These are phyloP conservation scores for Pandion haliaetus DNA, from an alignment of 2,113 vertebrate species.

Conservation along the genomic window DNA sequence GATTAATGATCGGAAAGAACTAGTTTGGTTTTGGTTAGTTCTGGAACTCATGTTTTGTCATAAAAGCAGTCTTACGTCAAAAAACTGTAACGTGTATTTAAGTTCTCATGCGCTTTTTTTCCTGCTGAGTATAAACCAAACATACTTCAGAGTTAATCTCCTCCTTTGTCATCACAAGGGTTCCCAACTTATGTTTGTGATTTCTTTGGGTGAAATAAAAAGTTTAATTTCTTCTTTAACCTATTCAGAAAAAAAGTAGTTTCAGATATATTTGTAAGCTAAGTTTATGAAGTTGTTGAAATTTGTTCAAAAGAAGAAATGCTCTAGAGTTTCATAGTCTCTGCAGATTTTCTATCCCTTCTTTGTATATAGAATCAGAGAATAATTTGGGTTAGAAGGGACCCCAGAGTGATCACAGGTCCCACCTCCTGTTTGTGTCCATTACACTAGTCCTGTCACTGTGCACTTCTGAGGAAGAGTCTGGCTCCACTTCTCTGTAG, in stretches of 20 bases:
- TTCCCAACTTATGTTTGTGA: background rate
- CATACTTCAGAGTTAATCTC: background rate
- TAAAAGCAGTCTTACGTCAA: background rate
- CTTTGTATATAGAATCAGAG: background rate
- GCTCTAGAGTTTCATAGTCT: background rate
- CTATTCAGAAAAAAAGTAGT: background rate
- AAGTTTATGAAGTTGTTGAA: background rate
- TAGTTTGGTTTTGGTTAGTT: background rate
- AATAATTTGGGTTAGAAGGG: background rate
- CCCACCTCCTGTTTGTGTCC: background rate
- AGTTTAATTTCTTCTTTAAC: background rate
- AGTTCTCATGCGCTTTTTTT: background rate
- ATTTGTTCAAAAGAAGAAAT: background rate
- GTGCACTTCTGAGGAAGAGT: background rate
- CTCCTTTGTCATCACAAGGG: background rate
- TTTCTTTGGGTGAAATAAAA: background rate
- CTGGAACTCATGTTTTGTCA: background rate
- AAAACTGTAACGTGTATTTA: background rate
- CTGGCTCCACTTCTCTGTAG: background rate
- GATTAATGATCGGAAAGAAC: background rate
- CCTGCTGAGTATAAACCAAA: background rate
- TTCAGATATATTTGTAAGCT: background rate
- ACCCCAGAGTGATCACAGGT: background rate
- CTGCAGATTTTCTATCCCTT: background rate
- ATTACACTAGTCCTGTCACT: background rate